Evolutionary conservation across 2,113 vertebrate species (phyloP), one percentile per base, ranked within the genome.

Genomic region (Saguinus midas): DNA sequence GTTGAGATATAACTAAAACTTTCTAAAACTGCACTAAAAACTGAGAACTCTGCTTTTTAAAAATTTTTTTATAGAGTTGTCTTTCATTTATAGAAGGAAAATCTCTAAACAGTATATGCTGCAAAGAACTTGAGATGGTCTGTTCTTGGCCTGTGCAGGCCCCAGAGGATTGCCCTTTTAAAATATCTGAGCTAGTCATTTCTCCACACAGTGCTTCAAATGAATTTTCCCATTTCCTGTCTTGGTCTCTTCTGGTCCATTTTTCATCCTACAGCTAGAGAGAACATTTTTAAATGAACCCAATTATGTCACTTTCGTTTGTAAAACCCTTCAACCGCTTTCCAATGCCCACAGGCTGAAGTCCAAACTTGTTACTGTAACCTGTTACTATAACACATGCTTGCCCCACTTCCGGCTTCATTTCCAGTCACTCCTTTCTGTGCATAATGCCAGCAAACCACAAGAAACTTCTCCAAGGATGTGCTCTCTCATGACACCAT

Each of bases 261-360:
- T 95, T 87, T 95, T 73, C 48, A 76, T 40, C n/a, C 43, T 21
- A 37, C 16, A 55, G 87, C 48, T 35, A 85, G 64, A 70, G 17
- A 93, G 20, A 70, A 43, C 25, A 43, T 68, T 87, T 84, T 50
- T 6, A 84, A 88, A 91, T 43, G 72, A 75, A 95, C 83, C 83
- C 89, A 73, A 81, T 91, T 95, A 79, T 95, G 93, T 92, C 92
- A 84, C 83, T 97, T 95, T 57, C 43, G 82, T 78, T 91, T 91
- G 43, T n/a, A 61, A 93, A 95, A 91, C 37, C 45, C 35, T 91
- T 91, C 72, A 81, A 4, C 5, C 16, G 13, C 29, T 90, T 86
- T n/a, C 43, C 8, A 58, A 4, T 14, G 72, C 83, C 95, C 0
- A 0, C 58, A 68, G 90, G 79, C 83, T 81, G 3, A 72, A 87